Conservation (phyloP, 2,113 vertebrate species). For the Anarhynchus alexandrinus region DNA sequence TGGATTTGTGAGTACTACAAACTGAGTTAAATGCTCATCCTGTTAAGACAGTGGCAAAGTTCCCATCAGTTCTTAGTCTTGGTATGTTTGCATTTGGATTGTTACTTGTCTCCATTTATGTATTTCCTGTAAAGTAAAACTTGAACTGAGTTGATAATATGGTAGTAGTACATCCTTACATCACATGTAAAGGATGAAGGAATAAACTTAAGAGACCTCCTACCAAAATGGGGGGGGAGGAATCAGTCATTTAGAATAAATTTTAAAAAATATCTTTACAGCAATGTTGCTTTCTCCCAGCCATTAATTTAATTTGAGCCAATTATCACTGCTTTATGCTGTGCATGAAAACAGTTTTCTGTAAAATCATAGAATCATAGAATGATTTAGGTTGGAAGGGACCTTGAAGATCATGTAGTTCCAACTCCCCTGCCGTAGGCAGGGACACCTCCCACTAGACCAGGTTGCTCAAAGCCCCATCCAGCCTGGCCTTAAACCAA, state of each 20-base stretch:
- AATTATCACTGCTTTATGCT: neutral
- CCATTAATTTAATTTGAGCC: neutral
- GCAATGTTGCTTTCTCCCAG: neutral
- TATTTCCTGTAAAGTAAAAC: neutral
- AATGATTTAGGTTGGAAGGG: too few relatives aligned
- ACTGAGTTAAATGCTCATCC: neutral
- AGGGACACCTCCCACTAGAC: too few relatives aligned
- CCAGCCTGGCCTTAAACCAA: neutral
- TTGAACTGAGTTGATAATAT: neutral
- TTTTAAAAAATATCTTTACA: neutral
- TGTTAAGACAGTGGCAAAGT: neutral
- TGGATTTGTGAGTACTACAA: neutral
- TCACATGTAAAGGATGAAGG: neutral
- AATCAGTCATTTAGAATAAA: neutral
- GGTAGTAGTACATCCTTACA: too few relatives aligned
- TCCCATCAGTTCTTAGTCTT: neutral
- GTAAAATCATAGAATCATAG: neutral
- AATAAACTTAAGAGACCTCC: neutral
- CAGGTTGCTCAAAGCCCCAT: too few relatives aligned
- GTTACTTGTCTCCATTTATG: neutral
- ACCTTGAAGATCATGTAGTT: too few relatives aligned
- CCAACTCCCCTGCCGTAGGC: too few relatives aligned
- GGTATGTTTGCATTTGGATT: neutral
- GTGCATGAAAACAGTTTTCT: neutral
- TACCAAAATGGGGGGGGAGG: neutral